phyloP scores from a whole-genome alignment of 2,888 invertebrate species.

The Luperina nickerlii region DNA sequence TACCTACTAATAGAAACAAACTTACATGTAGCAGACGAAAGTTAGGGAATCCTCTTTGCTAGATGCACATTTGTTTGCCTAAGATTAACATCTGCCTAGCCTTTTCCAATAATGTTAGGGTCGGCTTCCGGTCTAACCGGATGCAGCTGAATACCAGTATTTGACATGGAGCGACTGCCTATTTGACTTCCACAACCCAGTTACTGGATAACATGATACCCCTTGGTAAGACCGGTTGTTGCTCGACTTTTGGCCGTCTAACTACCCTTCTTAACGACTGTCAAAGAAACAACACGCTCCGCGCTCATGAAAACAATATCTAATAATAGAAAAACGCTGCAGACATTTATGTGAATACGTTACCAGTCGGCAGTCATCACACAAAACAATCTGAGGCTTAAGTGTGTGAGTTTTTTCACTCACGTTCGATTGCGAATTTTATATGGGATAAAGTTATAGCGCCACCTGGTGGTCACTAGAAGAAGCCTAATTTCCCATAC shows the following conservation, averaged over 20 bases:
- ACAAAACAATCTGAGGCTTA: conserved; percentile 33
- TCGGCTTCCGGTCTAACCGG: not conserved
- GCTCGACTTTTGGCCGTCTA: not conserved
- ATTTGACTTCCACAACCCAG: not conserved
- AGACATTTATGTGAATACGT: conserved; percentile 6
- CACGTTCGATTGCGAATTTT: no score
- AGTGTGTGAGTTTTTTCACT: no score
- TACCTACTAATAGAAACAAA: not conserved
- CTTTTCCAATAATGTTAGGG: not conserved
- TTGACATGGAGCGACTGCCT: not conserved
- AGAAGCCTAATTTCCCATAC: no score
- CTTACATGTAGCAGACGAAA: not conserved
- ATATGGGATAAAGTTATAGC: no score
- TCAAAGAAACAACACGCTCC: not conserved
- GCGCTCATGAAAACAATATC: not conserved
- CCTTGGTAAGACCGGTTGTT: not conserved
- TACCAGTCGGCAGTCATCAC: conserved; percentile 5
- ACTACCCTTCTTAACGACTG: not conserved
- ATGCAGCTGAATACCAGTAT: not conserved
- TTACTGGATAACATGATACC: not conserved
- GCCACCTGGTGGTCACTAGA: no score
- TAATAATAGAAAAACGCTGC: not conserved
- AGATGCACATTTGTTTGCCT: not conserved
- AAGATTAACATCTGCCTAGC: not conserved
- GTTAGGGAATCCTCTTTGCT: not conserved